A percentile compares a stretch with the other conserved stretches of the same genome.
Evolutionary conservation across 2,113 vertebrate species (phyloP).

Genomic region (Xiphophorus couchianus): DNA sequence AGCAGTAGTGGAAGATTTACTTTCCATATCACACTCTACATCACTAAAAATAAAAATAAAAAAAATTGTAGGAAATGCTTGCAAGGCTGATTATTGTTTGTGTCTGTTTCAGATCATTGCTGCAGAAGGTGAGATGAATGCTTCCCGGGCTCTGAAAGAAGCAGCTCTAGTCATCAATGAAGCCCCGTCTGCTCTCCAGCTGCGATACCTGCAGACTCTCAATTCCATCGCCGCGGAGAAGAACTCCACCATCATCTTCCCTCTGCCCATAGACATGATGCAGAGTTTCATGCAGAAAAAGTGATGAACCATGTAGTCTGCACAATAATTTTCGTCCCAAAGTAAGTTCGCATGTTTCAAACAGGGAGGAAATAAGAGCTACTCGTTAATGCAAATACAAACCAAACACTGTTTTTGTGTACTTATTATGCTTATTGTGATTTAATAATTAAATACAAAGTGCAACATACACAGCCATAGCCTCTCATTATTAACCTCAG

Average conservation of each 20-base stretch:
- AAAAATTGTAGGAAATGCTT: background rate
- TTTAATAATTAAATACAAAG: constrained; percentile 78
- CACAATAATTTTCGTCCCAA: background rate
- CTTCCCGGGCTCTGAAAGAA: constrained; percentile 86
- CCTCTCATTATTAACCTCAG: constrained; percentile 60
- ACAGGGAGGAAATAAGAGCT: background rate
- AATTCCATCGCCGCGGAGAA: constrained; percentile 84
- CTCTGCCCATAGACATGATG: constrained; percentile 86
- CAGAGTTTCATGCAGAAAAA: constrained; percentile 70
- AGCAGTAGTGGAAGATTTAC: background rate
- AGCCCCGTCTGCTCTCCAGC: constrained; percentile 83
- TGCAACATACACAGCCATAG: constrained; percentile 71
- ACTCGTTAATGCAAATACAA: constrained; percentile 12
- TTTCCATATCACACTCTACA: background rate
- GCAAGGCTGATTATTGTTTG: background rate
- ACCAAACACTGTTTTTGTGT: constrained; percentile 3
- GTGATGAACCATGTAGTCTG: constrained; percentile 9
- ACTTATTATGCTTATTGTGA: constrained; percentile 39
- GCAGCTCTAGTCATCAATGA: constrained; percentile 84
- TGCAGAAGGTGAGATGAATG: constrained; percentile 85
- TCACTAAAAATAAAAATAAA: background rate
- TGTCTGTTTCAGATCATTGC: constrained; percentile 63
- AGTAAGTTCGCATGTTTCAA: background rate
- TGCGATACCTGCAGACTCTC: constrained; percentile 87
- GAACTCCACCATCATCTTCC: constrained; percentile 91